These are phyloP conservation scores for Musca domestica DNA, from an alignment of 1,140 invertebrate genomes.

Conservation along the genomic window DNA sequence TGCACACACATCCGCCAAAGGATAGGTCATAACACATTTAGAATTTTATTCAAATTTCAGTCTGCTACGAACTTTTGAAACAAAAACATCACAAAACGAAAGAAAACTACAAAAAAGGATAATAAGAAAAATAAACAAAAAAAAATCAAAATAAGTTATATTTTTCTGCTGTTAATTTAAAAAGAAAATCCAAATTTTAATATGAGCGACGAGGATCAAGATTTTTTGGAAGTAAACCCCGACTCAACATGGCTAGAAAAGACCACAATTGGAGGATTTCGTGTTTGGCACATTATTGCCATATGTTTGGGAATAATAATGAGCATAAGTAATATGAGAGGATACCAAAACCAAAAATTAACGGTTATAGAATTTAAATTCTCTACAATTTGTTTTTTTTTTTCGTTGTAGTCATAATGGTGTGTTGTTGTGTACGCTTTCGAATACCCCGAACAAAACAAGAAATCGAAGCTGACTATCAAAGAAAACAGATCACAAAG, in stretches of 20 bases:
- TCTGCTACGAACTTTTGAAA: neutral
- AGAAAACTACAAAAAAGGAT: too few species aligned
- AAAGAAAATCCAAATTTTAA: neutral
- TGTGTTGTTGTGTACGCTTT: slow-evolving; percentile 84
- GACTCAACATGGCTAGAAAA: slow-evolving; percentile 62
- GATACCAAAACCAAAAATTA: too few species aligned
- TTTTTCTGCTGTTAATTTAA: neutral
- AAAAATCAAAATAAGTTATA: neutral
- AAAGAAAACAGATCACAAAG: slow-evolving; percentile 75
- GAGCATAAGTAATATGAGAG: slow-evolving; percentile 32
- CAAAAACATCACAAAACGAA: neutral
- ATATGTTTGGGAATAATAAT: slow-evolving; percentile 59
- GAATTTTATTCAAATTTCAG: slow-evolving; percentile 10
- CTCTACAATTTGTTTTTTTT: neutral
- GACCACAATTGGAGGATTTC: slow-evolving; percentile 58
- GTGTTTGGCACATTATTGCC: slow-evolving; percentile 66
- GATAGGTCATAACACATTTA: slow-evolving; percentile 2
- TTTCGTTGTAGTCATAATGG: slow-evolving; percentile 63
- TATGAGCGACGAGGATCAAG: slow-evolving; percentile 17
- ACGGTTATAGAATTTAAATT: neutral
- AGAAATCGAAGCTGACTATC: slow-evolving; percentile 88
- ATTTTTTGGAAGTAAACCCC: slow-evolving; percentile 28
- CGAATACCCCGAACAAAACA: slow-evolving; percentile 88
- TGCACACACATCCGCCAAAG: neutral
- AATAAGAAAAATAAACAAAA: neutral